Evolutionary conservation across 2,888 invertebrate species (phyloP).

Genomic region (Apamea crenata): DNA sequence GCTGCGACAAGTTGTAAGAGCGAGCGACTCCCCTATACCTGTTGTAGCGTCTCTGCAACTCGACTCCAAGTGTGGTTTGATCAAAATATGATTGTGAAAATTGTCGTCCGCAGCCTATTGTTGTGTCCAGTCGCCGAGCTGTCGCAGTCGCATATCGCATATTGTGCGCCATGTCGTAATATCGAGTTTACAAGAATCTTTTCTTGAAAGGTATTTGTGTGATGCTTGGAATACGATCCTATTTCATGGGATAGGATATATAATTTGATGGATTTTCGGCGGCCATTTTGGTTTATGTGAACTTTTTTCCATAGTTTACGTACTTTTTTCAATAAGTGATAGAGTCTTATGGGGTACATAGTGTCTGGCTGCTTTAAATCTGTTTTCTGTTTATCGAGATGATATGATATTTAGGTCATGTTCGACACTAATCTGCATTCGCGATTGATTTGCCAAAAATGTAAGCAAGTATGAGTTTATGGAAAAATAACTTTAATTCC

Average conservation of each 20-base stretch:
- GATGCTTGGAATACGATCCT: conserved; percentile 21
- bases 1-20: neutral
- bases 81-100: neutral
- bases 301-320: neutral
- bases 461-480: too few species aligned
- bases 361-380: neutral
- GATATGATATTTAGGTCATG: neutral
- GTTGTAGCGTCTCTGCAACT: neutral
- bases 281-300: conserved; percentile 28
- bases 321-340: neutral
- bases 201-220: conserved; percentile 28
- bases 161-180: neutral
- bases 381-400: neutral
- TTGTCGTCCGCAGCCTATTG: neutral
- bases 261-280: conserved; percentile 21
- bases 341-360: neutral
- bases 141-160: neutral
- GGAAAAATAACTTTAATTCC: too few species aligned
- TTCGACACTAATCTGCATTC: too few species aligned
- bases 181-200: conserved; percentile 19
- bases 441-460: too few species aligned
- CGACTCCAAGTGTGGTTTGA: neutral
- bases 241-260: conserved; percentile 23
- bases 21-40: neutral
- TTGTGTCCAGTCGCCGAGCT: neutral